phyloP scores from a whole-genome alignment of 2,797 vertebrate species.

The Sebastes diploproa region DNA sequence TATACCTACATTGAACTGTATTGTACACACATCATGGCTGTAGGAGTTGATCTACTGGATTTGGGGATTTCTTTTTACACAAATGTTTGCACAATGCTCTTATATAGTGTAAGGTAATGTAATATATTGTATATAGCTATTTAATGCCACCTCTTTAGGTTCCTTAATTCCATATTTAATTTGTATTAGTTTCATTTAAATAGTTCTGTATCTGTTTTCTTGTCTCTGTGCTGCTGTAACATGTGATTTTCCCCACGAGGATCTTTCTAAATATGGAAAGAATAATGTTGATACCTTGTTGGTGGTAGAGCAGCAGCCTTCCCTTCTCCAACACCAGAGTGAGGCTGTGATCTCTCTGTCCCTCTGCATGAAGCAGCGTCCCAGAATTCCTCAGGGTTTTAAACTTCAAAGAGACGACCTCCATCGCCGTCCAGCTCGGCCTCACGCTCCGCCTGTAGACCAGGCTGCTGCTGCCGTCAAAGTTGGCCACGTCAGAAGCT shows the following conservation, averaged over 20 bases:
- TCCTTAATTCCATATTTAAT: not conserved
- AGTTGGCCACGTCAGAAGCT: slow-evolving; percentile 93
- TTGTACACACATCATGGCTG: not conserved
- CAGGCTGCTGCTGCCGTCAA: slow-evolving; percentile 92
- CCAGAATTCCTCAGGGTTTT: slow-evolving; percentile 92
- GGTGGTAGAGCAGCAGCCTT: slow-evolving; percentile 88
- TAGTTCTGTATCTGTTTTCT: not conserved
- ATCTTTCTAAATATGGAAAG: not conserved
- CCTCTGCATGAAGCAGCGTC: slow-evolving; percentile 92
- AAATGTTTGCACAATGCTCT: not conserved
- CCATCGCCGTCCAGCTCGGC: slow-evolving; percentile 87
- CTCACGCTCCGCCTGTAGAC: slow-evolving; percentile 92
- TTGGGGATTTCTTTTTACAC: not conserved
- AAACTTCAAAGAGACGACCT: slow-evolving; percentile 93
- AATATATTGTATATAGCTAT: not conserved
- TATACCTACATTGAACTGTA: not conserved
- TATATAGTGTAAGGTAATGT: not conserved
- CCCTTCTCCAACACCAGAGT: slow-evolving; percentile 91
- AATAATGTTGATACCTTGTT: slow-evolving; percentile 82
- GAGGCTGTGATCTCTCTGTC: slow-evolving; percentile 91
- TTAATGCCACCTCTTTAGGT: not conserved
- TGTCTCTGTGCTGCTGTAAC: not conserved
- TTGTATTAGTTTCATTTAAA: not conserved
- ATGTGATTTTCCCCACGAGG: not conserved
- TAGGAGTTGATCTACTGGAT: not conserved